Conservation (phyloP, 1,140 invertebrate genomes). For the Arctopsyche grandis region DNA sequence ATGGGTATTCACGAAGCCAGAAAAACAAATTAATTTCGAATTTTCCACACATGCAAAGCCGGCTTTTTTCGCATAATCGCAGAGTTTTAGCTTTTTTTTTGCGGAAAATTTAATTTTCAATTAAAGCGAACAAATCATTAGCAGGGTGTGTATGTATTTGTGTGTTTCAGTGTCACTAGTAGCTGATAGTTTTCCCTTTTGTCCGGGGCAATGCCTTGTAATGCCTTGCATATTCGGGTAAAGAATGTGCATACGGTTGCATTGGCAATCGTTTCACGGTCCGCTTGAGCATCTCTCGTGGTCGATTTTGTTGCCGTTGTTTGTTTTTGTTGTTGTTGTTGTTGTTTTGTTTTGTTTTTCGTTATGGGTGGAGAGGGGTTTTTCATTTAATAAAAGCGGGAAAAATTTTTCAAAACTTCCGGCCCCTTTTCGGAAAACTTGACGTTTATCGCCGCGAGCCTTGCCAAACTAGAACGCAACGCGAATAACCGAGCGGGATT, state of each 20-base stretch:
- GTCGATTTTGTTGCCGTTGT: too few species aligned
- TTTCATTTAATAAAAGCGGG: slow-evolving; percentile 14
- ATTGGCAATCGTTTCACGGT: slow-evolving; percentile 37
- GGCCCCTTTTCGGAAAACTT: neutral
- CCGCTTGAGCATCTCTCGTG: neutral
- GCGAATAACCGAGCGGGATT: neutral
- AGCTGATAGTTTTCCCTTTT: neutral
- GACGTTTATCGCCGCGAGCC: slow-evolving; percentile 2
- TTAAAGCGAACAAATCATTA: too few species aligned
- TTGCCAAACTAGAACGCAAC: neutral
- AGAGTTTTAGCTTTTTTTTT: too few species aligned
- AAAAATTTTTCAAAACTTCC: slow-evolving; percentile 8
- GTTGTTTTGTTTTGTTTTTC: neutral
- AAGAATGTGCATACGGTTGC: slow-evolving; percentile 43
- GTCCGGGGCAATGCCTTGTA: neutral
- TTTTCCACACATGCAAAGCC: too few species aligned
- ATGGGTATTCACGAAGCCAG: too few species aligned
- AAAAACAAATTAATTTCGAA: too few species aligned
- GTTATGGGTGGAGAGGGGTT: neutral
- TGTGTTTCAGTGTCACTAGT: too few species aligned
- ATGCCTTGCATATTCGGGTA: slow-evolving; percentile 5
- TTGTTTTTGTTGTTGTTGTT: slow-evolving; percentile 4
- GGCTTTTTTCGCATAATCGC: too few species aligned
- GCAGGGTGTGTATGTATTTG: too few species aligned
- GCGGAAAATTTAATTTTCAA: too few species aligned